phyloP scores from a whole-genome alignment of 2,888 invertebrate species.

The Lasioglossum vierecki region DNA sequence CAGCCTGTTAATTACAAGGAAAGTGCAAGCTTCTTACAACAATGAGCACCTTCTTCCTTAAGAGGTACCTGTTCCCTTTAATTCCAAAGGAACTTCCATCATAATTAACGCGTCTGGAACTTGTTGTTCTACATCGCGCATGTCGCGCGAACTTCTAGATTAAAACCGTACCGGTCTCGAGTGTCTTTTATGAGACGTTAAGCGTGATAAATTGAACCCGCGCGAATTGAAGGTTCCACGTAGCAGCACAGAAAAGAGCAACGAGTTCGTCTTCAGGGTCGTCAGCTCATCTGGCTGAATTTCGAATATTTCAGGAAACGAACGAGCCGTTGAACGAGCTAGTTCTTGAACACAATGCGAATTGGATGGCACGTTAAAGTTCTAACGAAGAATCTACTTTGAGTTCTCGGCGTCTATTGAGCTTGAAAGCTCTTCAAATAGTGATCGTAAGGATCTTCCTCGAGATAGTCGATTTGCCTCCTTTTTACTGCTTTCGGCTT shows the following conservation, averaged over 20 bases:
- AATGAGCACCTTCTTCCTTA: not conserved
- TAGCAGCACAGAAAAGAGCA: not conserved
- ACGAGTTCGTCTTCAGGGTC: not conserved
- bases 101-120: not conserved
- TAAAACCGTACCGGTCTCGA: not conserved
- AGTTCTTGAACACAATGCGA: not conserved
- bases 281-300: not conserved
- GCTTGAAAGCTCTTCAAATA: not conserved
- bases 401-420: not conserved
- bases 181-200: not conserved
- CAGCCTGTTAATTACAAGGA: not conserved
- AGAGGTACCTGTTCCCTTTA: not conserved
- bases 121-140: not conserved
- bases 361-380: not conserved
- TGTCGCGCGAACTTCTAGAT: not conserved
- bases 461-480: not conserved
- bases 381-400: not conserved
- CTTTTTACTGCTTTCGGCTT: not conserved
- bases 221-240: not conserved
- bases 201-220: constrained; percentile 1
- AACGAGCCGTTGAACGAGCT: not conserved
- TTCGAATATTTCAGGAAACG: not conserved
- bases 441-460: not conserved
- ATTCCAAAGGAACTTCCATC: not conserved
- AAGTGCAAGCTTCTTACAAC: not conserved